Conservation (phyloP, 1,140 invertebrate species). For the Pteromalus puparum region DNA sequence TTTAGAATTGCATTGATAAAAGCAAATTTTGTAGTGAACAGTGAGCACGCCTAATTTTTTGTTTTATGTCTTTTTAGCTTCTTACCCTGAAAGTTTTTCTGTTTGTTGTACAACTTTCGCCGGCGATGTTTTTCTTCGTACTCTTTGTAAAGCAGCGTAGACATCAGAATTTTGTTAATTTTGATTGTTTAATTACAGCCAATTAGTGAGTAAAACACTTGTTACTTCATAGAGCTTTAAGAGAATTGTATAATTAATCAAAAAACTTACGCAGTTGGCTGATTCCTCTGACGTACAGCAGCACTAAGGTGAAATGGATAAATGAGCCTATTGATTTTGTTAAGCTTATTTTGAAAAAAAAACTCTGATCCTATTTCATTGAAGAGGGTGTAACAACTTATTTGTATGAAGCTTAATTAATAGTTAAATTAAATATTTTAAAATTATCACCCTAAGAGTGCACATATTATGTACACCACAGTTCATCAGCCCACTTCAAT, state of each 20-base stretch:
- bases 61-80: conserved; percentile 40
- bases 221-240: conserved; percentile 37
- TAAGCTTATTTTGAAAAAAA: conserved; percentile 17
- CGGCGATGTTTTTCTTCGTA: conserved; percentile 83
- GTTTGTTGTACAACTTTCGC: conserved; percentile 75
- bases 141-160: conserved; percentile 77
- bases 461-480: not conserved
- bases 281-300: conserved; percentile 72
- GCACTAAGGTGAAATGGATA: conserved; percentile 65
- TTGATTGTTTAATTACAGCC: conserved; percentile 29
- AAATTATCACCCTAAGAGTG: not conserved
- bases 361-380: conserved; percentile 14
- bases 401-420: not conserved
- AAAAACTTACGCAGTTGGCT: conserved; percentile 78
- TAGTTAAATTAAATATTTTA: not conserved
- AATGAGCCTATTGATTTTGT: conserved; percentile 41
- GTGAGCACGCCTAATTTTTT: conserved; percentile 41
- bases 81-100: conserved; percentile 72
- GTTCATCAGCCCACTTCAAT: not conserved
- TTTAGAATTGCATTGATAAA: conserved; percentile 40
- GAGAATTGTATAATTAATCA: conserved; percentile 40
- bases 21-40: conserved; percentile 47
- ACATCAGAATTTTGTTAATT: conserved; percentile 65
- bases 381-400: not conserved
- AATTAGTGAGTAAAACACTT: conserved; percentile 48